Evolutionary conservation across 2,797 vertebrate genomes (phyloP).

Genomic region (Tokudaia muenninki): DNA sequence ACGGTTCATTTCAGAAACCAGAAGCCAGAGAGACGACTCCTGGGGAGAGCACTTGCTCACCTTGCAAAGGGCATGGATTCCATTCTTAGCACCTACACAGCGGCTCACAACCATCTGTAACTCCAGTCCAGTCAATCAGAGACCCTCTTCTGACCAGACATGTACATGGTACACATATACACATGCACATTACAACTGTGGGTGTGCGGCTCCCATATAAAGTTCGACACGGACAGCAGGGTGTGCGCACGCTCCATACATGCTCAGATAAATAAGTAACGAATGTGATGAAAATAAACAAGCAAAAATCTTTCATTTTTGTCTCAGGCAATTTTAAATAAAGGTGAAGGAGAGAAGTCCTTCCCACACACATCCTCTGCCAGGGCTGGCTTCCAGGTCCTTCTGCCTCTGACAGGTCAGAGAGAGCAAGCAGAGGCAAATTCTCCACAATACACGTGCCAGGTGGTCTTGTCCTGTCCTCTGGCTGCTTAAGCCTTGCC

Average conservation of each 20-base stretch:
- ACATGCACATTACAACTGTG: neutral
- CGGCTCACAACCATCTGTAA: neutral
- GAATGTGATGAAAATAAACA: neutral
- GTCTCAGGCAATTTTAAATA: neutral
- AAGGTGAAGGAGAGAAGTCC: neutral
- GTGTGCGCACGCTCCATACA: too few species aligned
- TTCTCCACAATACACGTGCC: rapidly evolving
- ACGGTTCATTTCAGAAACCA: neutral
- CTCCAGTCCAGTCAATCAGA: neutral
- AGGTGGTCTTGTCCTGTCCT: neutral
- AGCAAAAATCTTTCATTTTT: neutral
- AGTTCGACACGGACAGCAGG: neutral
- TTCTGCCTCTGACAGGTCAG: neutral
- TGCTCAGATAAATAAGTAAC: neutral
- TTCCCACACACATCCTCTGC: neutral
- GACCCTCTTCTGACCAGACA: neutral
- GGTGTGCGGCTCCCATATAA: too few species aligned
- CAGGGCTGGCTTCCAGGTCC: neutral
- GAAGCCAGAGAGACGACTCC: neutral
- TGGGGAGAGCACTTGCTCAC: too few species aligned
- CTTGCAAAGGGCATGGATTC: neutral
- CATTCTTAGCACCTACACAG: neutral
- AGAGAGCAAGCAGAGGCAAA: neutral
- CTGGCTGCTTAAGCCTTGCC: neutral
- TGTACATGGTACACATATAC: neutral